phyloP scores from a whole-genome alignment of 1,140 invertebrate genomes.

The Drosophila murphyi region DNA sequence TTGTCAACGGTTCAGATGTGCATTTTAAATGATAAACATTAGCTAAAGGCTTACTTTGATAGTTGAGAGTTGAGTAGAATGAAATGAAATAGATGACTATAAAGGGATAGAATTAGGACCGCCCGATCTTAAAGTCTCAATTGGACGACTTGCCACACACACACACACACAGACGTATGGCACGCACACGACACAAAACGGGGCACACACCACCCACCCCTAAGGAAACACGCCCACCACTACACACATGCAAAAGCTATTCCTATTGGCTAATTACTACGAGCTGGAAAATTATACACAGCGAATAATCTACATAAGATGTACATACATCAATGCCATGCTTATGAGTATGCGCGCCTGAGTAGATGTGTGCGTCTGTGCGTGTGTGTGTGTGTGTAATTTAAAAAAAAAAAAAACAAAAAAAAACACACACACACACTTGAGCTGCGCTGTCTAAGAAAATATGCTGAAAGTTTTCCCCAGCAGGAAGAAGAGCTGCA shows the following conservation, averaged over 20 bases:
- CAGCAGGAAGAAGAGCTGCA: slow-evolving; percentile 24
- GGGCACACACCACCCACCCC: slow-evolving; percentile 9
- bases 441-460: slow-evolving; percentile 56
- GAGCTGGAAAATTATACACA: slow-evolving; percentile 52
- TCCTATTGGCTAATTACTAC: slow-evolving; percentile 80
- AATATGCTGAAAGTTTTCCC: slow-evolving; percentile 69
- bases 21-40: too few relatives aligned
- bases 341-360: slow-evolving; percentile 42
- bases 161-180: slow-evolving; percentile 10
- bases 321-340: slow-evolving; percentile 33
- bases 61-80: too few relatives aligned
- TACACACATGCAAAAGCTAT: slow-evolving; percentile 63
- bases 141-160: background rate
- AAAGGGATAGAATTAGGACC: too few relatives aligned
- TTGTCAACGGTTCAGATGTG: too few relatives aligned
- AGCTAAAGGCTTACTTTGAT: too few relatives aligned
- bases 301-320: slow-evolving; percentile 69
- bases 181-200: background rate
- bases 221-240: slow-evolving; percentile 51
- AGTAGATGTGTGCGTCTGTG: background rate
- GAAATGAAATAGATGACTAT: too few relatives aligned
- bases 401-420: slow-evolving; percentile 39
- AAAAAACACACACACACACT: background rate
- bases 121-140: slow-evolving; percentile 17
- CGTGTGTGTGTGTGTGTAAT: slow-evolving; percentile 42